Percentiles rank a stretch among this genome's conserved stretches.
These are phyloP conservation scores for Hydrotaea diabolus DNA, from an alignment of 2,888 invertebrate species.

Conservation along the genomic window DNA sequence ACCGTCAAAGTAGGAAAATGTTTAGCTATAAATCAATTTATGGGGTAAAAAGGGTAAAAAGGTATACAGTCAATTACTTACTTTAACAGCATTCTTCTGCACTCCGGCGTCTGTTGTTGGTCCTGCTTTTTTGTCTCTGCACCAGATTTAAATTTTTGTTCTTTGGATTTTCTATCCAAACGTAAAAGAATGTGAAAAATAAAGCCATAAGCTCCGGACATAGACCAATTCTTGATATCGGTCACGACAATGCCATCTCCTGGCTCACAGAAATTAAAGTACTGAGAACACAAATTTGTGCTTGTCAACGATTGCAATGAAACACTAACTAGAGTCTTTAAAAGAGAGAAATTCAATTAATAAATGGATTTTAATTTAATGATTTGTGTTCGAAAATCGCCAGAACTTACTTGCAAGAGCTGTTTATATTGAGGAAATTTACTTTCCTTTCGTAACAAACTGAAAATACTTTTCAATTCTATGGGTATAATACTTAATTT, in stretches of 20 bases:
- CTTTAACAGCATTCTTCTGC: constrained; percentile 81
- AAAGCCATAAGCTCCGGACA: constrained; percentile 83
- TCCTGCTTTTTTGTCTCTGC: constrained; percentile 57
- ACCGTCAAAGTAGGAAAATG: too few relatives aligned
- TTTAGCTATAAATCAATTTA: too few relatives aligned
- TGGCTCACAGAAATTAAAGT: constrained; percentile 81
- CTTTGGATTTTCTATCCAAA: constrained; percentile 77
- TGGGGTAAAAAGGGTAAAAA: too few relatives aligned
- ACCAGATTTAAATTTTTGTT: constrained; percentile 34
- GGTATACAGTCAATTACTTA: constrained; percentile 57
- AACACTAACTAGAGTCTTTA: constrained; percentile 77
- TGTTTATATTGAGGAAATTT: constrained; percentile 78
- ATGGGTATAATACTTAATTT: constrained; percentile 83
- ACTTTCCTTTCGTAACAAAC: constrained; percentile 76
- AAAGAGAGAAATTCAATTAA: constrained; percentile 35
- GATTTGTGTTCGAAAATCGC: not conserved
- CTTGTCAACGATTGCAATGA: constrained; percentile 78
- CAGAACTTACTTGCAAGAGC: constrained; percentile 75
- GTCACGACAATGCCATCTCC: constrained; percentile 83
- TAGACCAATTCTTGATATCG: constrained; percentile 83
- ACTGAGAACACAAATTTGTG: constrained; percentile 81
- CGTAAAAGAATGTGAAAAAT: constrained; percentile 83
- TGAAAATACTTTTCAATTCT: constrained; percentile 83
- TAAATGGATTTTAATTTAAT: not conserved
- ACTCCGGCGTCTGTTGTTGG: constrained; percentile 70